These are phyloP conservation scores for Ivindomyrus marchei DNA, from an alignment of 2,113 vertebrate genomes.

Conservation along the genomic window DNA sequence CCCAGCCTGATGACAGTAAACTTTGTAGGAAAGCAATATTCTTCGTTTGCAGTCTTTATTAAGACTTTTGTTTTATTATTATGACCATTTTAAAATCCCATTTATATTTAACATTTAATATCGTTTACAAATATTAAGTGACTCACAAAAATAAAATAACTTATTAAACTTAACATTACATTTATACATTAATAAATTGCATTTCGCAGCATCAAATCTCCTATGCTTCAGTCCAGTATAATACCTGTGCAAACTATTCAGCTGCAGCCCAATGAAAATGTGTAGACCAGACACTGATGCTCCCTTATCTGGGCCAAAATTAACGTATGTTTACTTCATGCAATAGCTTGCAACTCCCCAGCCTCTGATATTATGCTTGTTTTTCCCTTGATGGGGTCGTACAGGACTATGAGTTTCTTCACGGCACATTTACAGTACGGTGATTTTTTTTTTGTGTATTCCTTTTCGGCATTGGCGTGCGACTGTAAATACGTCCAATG, in stretches of 20 bases:
- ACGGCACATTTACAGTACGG: background rate
- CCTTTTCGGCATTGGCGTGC: background rate
- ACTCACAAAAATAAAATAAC: constrained; percentile 75
- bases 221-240: constrained; percentile 47
- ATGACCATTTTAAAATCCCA: constrained; percentile 47
- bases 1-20: background rate
- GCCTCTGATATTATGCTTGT: background rate
- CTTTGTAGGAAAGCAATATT: background rate
- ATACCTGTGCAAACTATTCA: constrained; percentile 60
- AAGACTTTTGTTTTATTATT: constrained; percentile 39
- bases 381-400: background rate
- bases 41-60: constrained; percentile 17
- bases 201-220: constrained; percentile 45
- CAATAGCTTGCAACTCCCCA: constrained; percentile 9
- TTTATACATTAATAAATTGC: constrained; percentile 55
- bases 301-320: constrained; percentile 42
- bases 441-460: background rate
- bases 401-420: background rate
- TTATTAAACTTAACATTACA: constrained; percentile 61
- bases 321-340: constrained; percentile 26
- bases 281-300: constrained; percentile 37
- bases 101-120: constrained; percentile 39
- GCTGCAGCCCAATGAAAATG: constrained; percentile 43
- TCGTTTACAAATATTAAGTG: constrained; percentile 68
- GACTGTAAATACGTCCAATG: background rate